Base-by-base conservation (phyloP, 1,140 invertebrate genomes). In the Chironomus tepperi region DNA sequence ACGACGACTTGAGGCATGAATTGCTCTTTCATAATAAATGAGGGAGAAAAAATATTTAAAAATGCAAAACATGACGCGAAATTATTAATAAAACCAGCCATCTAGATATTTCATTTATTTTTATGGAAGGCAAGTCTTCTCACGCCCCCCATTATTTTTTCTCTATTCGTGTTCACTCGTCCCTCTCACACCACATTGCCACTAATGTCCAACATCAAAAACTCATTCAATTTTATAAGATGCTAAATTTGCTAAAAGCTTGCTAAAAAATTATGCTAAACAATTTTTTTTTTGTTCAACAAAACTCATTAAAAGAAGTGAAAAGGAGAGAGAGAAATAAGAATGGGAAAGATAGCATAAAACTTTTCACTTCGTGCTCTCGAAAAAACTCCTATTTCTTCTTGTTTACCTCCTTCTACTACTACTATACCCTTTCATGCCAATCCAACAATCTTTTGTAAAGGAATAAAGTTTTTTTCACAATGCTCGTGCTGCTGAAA, bases 171-270 rank as follows among this genome's bases (percentile, higher is more conserved):
- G 47, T 57, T 57, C 47, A 57, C n/a, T 57, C 47, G 12, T 57
- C 47, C 47, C 47, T n/a, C 15, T 47, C 47, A 12, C 47, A 15
- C 24, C 24, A 34, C 24, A 34, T 34, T 34, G 12, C 47, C 47
- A 57, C 47, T n/a, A 57, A 57, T 57, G 12, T 57, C 7, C 7
- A 57, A 57, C 47, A 57, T 12, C 47, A 57, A 57, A 57, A n/a
- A 57, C n/a, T 57, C 47, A 57, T 57, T 57, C 47, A 57, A 57
- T 57, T 57, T 57, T n/a, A 57, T 57, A 57, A 57, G 47, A 57
- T 57, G 47, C 47, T 57, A 57, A 57, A 57, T 57, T 57, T 57
- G 10, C 47, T 57, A 57, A 57, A 57, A 57, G 47, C 47, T 57
- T 57, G 47, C 47, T 57, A 57, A 57, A 34, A n/a, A 57, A 57